These are phyloP conservation scores for Stichodactyla helianthus DNA, from an alignment of 64 coral and sea anemone species.

Conservation along the genomic window DNA sequence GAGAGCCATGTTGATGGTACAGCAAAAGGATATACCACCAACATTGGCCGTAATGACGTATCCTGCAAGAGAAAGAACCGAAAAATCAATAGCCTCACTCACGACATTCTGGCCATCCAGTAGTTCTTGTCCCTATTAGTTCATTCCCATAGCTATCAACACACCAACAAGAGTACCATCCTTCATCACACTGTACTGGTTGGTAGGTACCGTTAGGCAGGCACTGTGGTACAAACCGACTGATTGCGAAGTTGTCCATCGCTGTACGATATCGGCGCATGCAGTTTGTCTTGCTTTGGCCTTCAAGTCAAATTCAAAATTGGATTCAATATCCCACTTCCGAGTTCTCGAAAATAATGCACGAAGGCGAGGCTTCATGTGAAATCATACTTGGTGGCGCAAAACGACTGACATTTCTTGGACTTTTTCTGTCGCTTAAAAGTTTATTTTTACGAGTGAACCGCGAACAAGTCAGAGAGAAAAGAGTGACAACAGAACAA, in stretches of 20 bases:
- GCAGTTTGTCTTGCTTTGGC: background rate
- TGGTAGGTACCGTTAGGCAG: constrained; percentile 19
- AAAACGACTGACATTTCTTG: too few relatives aligned
- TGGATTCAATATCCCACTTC: background rate
- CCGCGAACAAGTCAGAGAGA: too few relatives aligned
- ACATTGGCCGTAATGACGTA: too few relatives aligned
- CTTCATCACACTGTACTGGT: constrained; percentile 38
- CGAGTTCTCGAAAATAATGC: too few relatives aligned
- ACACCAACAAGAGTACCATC: constrained; percentile 58
- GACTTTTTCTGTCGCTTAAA: too few relatives aligned
- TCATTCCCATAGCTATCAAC: constrained; percentile 58
- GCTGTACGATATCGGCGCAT: background rate
- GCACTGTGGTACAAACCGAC: constrained; percentile 36
- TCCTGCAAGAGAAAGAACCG: too few relatives aligned
- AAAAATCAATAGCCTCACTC: background rate
- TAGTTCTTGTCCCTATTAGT: constrained; percentile 43
- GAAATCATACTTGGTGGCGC: too few relatives aligned
- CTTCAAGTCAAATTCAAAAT: background rate
- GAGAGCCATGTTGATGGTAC: too few relatives aligned
- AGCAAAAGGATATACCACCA: too few relatives aligned
- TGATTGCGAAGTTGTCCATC: constrained; percentile 18
- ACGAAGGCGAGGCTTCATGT: too few relatives aligned
- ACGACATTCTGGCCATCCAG: constrained; percentile 51
- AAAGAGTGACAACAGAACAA: too few relatives aligned
- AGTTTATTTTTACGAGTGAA: too few relatives aligned